Base-by-base conservation (phyloP, 2,888 invertebrate species). In the Limnephilus lunatus region DNA sequence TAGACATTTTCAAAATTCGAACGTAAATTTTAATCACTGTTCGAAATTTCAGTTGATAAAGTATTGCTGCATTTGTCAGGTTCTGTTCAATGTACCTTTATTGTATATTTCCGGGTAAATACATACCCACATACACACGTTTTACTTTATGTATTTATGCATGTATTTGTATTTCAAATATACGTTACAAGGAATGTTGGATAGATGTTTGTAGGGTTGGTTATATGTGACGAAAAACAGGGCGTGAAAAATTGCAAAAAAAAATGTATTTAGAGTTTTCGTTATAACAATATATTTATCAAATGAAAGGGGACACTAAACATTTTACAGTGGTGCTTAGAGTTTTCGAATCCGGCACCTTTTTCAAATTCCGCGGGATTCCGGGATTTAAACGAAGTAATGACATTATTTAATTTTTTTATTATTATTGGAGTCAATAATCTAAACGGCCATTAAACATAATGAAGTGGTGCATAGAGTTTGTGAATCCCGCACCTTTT, bases 1-100 rank as follows among this genome's bases (percentile, higher is more conserved):
- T 31, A 31, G 82, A 82, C 32, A 82, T 82, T 32, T 82, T 82
- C 82, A 31, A 32, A 82, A 82, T 32, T 82, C 30, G 31, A 82
- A 82, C 32, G 82, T 82, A 82, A 82, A 82, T 82, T 82, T 82
- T 82, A 68, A 68, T 68, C 68, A 68, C 68, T 83, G 32, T 83
- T 32, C 83, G 32, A 83, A 83, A 83, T 83, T 83, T 83, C 35
- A 83, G 83, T 83, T 19, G 35, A 19, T 83, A 83, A 83, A 83
- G 32, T 83, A 83, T 83, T 83, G 32, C 83, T 35, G 83, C 83
- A 32, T 83, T 83, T 39, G 35, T 83, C 39, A 68, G 68, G 68
- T n/a, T 68, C 25, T 25, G 25, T 68, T 9, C 25, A 25, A 68
- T 68, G n/a, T 68, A 68, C 68, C 68, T 68, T 68, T 68, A 68